Base-by-base conservation (phyloP, 2,113 vertebrate genomes). In the Sula dactylatra region DNA sequence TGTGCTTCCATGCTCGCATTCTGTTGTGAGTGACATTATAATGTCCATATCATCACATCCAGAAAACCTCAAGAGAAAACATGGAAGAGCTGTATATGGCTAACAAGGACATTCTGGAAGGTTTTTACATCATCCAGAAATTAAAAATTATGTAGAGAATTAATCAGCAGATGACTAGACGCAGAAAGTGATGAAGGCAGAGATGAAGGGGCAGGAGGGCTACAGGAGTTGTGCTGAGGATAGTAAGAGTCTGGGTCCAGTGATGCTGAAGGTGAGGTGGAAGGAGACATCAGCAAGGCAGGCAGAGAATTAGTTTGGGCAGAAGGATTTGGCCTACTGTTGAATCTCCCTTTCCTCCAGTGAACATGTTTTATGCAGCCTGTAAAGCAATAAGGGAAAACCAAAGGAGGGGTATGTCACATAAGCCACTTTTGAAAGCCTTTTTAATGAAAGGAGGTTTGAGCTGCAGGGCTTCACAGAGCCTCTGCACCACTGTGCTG, bases 1-100 rank as follows among this genome's bases (percentile, higher is more conserved):
- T 5, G 1, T 45, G n/a, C 47, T 79, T 59, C 47, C 56, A 14
- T 9, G 29, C 10, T 44, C 32, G 64, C 34, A n/a, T 50, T 72
- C 61, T 65, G 26, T 82, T 47, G 45, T 20, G 19, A 20, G 45
- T 47, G 45, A 47, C 58, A 87, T n/a, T 44, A 17, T 31, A 38
- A 42, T 32, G 12, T 29, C 61, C n/a, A 4, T 6, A 15, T 42
- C 85, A 56, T 9, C 40, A n/a, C 1, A 0, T 16, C n/a, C 66
- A 90, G 58, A 82, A 91, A 50, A 90, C 4, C 24, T 62, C 47
- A 91, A 77, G 22, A 62, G 40, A 72, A 88, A 70, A 36, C 6
- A 14, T 10, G 19, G 52, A 25, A 92, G 26, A 80, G 17, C 8
- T 80, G 18, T 38, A 25, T 38, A 2, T 44, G 67, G n/a, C 25